Base-by-base conservation (phyloP, 2,888 invertebrate genomes). In the Osmoderma eremita region DNA sequence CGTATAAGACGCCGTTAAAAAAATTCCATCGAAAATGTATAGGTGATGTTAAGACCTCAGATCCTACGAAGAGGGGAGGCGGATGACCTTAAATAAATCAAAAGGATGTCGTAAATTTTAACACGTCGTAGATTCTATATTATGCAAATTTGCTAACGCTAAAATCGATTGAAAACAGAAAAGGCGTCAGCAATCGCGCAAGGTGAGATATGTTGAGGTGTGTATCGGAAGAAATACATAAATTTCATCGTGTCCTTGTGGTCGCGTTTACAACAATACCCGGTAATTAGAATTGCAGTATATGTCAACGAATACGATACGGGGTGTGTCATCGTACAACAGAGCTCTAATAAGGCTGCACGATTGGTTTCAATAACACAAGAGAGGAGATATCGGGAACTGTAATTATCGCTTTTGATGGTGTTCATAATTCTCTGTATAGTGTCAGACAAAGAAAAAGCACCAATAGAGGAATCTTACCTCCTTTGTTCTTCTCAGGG, bases 171-270 rank as follows among this genome's bases (percentile, higher is more conserved):
- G 58, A 61, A 48, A 45, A 45, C 24, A 61, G 10, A 45, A 30
- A 61, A 30, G 58, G 58, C 45, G 58, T 61, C 45, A 45, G 58
- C 58, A 48, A 61, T 48, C 15, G 15, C 1, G 58, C 45, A 61
- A 61, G 58, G 58, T 45, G 15, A 61, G 24, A 41, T 24, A 48
- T 30, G 45, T 36, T 24, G 45, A 42, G 42, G 42, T 42, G 42
- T 42, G 42, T 42, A 42, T 15, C 17, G 42, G 30, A 15, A 17
- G 42, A 42, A n/a, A n/a, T 42, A 13, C 42, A 42, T 42, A 42
- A 42, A 42, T 8, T 42, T 42, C 13, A 13, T 42, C 42, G 42
- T 17, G 42, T 13, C 42, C 42, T 42, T 42, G 42, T n/a, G 5
- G 3, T 13, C 42, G 17, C 42, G 12, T 42, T 15, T n/a, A 5